Conservation (phyloP, 2,888 invertebrate genomes). For the Pyrocoelia pectoralis region DNA sequence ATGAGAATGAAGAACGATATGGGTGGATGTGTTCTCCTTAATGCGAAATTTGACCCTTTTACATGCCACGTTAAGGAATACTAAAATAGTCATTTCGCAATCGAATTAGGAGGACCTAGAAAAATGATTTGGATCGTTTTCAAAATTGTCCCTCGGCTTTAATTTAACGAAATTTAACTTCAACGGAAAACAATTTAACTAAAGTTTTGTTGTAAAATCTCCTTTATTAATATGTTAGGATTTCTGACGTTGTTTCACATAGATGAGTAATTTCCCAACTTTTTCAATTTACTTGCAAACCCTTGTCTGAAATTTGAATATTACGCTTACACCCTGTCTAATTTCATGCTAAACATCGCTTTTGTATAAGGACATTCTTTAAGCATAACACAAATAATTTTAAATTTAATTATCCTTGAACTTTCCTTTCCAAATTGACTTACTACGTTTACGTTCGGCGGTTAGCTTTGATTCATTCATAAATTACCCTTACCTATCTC, state of each 20-base stretch:
- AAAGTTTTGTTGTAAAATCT: constrained; percentile 10
- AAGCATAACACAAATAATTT: constrained; percentile 11
- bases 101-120: too few species aligned
- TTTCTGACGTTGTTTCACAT: constrained; percentile 20
- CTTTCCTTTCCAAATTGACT: neutral
- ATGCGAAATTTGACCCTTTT: constrained; percentile 42
- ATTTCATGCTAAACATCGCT: constrained; percentile 25
- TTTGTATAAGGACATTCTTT: constrained; percentile 11
- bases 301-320: constrained; percentile 28
- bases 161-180: constrained; percentile 12
- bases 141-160: neutral
- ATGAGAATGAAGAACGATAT: constrained; percentile 45
- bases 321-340: constrained; percentile 19
- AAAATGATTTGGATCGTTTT: too few species aligned
- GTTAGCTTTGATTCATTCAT: neutral
- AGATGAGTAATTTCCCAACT: constrained; percentile 27
- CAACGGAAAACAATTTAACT: constrained; percentile 15
- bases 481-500: too few species aligned
- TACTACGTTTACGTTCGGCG: neutral
- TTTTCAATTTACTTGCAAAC: constrained; percentile 30
- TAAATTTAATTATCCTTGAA: neutral
- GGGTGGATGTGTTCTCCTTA: constrained; percentile 43
- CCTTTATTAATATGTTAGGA: constrained; percentile 13
- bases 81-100: constrained; percentile 26
- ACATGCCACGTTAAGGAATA: constrained; percentile 39